Conservation (phyloP, 2,797 vertebrate species). For the Amniataba percoides region DNA sequence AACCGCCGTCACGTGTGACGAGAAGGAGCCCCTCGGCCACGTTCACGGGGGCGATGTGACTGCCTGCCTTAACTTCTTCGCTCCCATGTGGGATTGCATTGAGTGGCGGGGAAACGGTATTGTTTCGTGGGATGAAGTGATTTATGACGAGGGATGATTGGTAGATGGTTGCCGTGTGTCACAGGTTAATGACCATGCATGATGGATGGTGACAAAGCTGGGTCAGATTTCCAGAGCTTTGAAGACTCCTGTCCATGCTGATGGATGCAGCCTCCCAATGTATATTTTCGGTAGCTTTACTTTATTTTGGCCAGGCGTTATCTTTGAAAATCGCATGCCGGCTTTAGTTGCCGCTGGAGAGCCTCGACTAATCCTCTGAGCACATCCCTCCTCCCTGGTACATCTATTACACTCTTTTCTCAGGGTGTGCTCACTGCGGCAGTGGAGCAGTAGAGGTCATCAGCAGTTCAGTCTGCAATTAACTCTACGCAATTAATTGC, state of each 20-base stretch:
- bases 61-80: constrained; percentile 38
- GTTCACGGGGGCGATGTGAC: not conserved
- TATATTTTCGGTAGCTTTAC: constrained; percentile 6
- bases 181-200: constrained; percentile 65
- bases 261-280: constrained; percentile 16
- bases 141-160: constrained; percentile 63
- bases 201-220: constrained; percentile 68
- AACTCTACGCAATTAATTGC: constrained; percentile 74
- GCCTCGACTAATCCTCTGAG: constrained; percentile 45
- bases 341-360: constrained; percentile 43
- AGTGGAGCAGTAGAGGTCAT: constrained; percentile 66
- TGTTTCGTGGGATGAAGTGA: constrained; percentile 59
- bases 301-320: constrained; percentile 36
- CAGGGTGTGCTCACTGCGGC: constrained; percentile 38
- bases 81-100: constrained; percentile 35
- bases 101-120: constrained; percentile 28
- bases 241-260: constrained; percentile 24
- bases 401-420: constrained; percentile 56
- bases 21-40: constrained; percentile 13
- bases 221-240: constrained; percentile 59
- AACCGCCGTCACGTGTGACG: constrained; percentile 41
- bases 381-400: constrained; percentile 33
- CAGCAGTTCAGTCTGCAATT: constrained; percentile 76
- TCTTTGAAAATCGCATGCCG: constrained; percentile 52
- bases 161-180: constrained; percentile 55